Conservation (phyloP, 2,797 vertebrate species). For the Pygocentrus nattereri region DNA sequence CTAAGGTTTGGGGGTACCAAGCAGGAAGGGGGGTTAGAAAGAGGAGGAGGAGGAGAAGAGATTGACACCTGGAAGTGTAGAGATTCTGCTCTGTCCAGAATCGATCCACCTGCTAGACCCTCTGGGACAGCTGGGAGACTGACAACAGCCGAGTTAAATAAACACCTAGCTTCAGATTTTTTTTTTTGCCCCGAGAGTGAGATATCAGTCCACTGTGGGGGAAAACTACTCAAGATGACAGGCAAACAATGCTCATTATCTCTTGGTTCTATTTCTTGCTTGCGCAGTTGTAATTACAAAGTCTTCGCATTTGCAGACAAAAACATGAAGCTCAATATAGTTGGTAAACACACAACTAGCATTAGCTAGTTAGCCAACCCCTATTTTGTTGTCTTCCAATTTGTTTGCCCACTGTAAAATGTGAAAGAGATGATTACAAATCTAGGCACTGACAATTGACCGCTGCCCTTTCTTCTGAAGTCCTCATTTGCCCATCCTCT, state of each 20-base stretch:
- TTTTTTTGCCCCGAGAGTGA: slow-evolving; percentile 39
- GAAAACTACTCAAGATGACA: slow-evolving; percentile 22
- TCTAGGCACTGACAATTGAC: too few relatives aligned
- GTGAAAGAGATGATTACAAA: too few relatives aligned
- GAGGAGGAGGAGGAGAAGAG: slow-evolving; percentile 20
- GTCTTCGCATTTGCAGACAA: neutral
- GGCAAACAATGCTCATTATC: slow-evolving; percentile 29
- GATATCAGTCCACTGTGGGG: slow-evolving; percentile 12
- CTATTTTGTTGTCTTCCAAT: too few relatives aligned
- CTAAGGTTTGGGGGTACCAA: slow-evolving; percentile 19
- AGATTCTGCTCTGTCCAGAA: slow-evolving; percentile 54
- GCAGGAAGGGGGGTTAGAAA: slow-evolving; percentile 25
- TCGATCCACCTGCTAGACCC: slow-evolving; percentile 32
- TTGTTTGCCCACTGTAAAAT: too few relatives aligned
- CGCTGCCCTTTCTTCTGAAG: too few relatives aligned
- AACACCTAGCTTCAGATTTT: slow-evolving; percentile 69
- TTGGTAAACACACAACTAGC: too few relatives aligned
- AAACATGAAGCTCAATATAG: too few relatives aligned
- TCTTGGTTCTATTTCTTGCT: neutral
- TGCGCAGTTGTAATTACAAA: neutral
- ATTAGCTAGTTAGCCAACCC: too few relatives aligned
- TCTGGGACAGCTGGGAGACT: slow-evolving; percentile 19
- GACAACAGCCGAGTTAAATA: slow-evolving; percentile 69
- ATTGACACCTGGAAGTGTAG: slow-evolving; percentile 65
- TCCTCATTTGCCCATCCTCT: too few relatives aligned